Evolutionary conservation across 2,113 vertebrate species (phyloP).

Genomic region (Campylomormyrus tamandua): DNA sequence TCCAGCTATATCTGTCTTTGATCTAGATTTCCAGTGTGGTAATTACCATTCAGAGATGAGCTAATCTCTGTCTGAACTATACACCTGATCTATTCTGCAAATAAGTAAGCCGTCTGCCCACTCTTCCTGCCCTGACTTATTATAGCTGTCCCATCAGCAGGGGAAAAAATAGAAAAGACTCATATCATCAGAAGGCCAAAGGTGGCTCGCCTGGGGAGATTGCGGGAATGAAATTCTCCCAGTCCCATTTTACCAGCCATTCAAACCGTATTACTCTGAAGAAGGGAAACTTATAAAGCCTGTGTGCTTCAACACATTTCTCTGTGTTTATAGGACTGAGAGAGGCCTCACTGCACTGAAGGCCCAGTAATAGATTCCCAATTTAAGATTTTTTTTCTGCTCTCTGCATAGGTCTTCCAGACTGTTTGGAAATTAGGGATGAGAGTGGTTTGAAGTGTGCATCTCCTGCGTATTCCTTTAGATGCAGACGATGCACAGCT

Average conservation of each 20-base stretch:
- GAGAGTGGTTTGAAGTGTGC: not conserved
- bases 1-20: constrained; percentile 13
- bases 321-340: constrained; percentile 75
- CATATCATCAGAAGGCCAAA: constrained; percentile 88
- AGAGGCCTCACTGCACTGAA: constrained; percentile 51
- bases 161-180: constrained; percentile 72
- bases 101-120: constrained; percentile 54
- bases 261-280: constrained; percentile 83
- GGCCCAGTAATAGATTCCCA: constrained; percentile 73
- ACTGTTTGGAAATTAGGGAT: constrained; percentile 5
- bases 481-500: not conserved
- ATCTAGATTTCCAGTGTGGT: constrained; percentile 46
- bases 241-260: constrained; percentile 80
- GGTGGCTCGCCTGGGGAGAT: constrained; percentile 90
- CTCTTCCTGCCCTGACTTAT: constrained; percentile 61
- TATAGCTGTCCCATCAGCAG: constrained; percentile 59
- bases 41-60: constrained; percentile 70
- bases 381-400: constrained; percentile 41
- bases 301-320: constrained; percentile 75
- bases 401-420: constrained; percentile 25
- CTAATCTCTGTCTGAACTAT: constrained; percentile 50
- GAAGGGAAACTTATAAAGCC: constrained; percentile 79
- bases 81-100: constrained; percentile 60
- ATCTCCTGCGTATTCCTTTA: not conserved
- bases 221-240: constrained; percentile 92